Percentiles rank a stretch among this genome's conserved stretches.
Evolutionary conservation across 2,888 invertebrate genomes (phyloP).

Genomic region (Gastracanthus pulcherrimus): DNA sequence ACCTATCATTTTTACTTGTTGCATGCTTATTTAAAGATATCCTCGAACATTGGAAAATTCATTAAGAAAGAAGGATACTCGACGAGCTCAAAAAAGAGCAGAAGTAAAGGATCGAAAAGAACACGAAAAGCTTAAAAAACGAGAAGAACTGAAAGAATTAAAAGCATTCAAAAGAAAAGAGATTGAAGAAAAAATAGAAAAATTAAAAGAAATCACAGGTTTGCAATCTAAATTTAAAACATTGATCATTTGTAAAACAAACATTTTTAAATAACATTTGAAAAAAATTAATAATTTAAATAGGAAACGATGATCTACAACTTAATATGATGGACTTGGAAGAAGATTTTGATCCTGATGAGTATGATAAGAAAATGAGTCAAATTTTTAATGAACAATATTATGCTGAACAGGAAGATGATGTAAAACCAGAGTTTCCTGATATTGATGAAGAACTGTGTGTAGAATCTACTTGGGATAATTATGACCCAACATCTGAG

Average conservation of each 20-base stretch:
- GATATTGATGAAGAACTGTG: slow-evolving; percentile 87
- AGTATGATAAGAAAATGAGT: slow-evolving; percentile 92
- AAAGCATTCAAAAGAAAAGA: slow-evolving; percentile 93
- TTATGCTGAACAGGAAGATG: slow-evolving; percentile 84
- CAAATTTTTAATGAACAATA: slow-evolving; percentile 92
- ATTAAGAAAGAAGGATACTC: slow-evolving; percentile 88
- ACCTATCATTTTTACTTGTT: slow-evolving; percentile 22
- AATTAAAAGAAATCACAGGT: slow-evolving; percentile 93
- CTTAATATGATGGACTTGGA: slow-evolving; percentile 84
- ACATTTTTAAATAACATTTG: slow-evolving; percentile 6
- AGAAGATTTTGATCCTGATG: slow-evolving; percentile 93
- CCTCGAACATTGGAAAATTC: slow-evolving; percentile 93
- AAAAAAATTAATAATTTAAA: slow-evolving; percentile 24
- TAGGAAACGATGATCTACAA: slow-evolving; percentile 71
- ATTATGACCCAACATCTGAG: slow-evolving; percentile 79
- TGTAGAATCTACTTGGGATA: slow-evolving; percentile 84
- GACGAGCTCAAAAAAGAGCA: slow-evolving; percentile 87
- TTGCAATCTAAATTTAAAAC: slow-evolving; percentile 3
- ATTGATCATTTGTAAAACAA: slow-evolving; percentile 7
- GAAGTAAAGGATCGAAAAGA: slow-evolving; percentile 87
- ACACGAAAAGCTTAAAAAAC: slow-evolving; percentile 87
- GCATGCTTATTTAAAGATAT: slow-evolving; percentile 79
- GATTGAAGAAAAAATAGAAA: slow-evolving; percentile 92
- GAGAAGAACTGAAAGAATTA: slow-evolving; percentile 91
- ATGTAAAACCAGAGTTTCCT: slow-evolving; percentile 91